Evolutionary conservation across 2,797 vertebrate species (phyloP).

Genomic region (Syngnathus acus): DNA sequence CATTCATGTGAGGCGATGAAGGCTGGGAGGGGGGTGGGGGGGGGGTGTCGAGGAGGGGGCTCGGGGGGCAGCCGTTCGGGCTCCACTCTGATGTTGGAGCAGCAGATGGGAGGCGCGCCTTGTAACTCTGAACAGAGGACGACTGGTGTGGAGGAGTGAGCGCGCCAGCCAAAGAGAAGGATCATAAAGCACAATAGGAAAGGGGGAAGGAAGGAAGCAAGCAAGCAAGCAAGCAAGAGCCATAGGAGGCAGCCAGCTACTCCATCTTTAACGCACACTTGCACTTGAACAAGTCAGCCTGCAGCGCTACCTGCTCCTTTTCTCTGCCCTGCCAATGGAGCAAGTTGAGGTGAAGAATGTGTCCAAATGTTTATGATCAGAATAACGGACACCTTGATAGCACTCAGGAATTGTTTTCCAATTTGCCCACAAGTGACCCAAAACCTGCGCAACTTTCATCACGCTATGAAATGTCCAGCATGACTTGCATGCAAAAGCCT

Average conservation of each 20-base stretch:
- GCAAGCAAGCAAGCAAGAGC: conserved; percentile 28
- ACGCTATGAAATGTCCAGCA: no score
- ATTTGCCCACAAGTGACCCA: neutral
- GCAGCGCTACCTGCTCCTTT: conserved; percentile 49
- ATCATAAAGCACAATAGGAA: conserved; percentile 61
- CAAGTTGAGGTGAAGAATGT: no score
- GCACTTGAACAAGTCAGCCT: conserved; percentile 15
- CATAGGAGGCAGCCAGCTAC: conserved; percentile 40
- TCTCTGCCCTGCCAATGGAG: conserved; percentile 10
- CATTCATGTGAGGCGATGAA: conserved; percentile 51
- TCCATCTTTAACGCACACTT: conserved; percentile 40
- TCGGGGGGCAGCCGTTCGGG: conserved; percentile 21
- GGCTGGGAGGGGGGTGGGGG: conserved; percentile 33
- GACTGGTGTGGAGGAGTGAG: conserved; percentile 52
- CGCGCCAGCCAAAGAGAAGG: conserved; percentile 48
- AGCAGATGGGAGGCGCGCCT: conserved; percentile 53
- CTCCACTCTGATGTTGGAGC: conserved; percentile 44
- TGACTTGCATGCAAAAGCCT: neutral
- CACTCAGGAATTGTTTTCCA: neutral
- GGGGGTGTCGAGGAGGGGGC: conserved; percentile 10
- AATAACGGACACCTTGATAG: no score
- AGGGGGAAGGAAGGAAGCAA: conserved; percentile 24
- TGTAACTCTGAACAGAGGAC: conserved; percentile 55
- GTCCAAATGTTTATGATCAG: no score
- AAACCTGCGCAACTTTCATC: neutral